phyloP scores from a whole-genome alignment of 2,888 invertebrate species.

The Rosalia funebris region DNA sequence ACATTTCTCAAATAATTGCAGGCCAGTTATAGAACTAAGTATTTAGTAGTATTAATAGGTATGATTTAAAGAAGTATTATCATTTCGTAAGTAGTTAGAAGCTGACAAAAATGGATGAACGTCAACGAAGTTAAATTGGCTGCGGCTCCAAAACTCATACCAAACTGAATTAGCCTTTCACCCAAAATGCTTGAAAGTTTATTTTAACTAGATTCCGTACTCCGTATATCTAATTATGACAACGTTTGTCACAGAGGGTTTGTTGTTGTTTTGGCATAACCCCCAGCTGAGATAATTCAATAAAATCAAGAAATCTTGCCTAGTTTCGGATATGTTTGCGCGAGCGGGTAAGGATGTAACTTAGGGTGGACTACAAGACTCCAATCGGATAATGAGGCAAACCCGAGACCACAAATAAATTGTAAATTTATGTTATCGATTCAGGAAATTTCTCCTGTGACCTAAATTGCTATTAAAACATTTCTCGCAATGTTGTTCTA shows the following conservation, averaged over 20 bases:
- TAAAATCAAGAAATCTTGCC: conserved; percentile 39
- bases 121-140: neutral
- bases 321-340: conserved; percentile 2
- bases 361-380: neutral
- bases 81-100: no score
- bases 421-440: neutral
- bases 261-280: conserved; percentile 39
- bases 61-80: no score
- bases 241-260: conserved; percentile 40
- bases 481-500: no score
- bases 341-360: neutral
- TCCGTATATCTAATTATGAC: conserved; percentile 39
- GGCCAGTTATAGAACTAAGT: no score
- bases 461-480: no score
- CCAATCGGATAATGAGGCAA: neutral
- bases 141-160: conserved; percentile 18
- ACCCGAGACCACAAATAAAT: neutral
- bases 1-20: no score
- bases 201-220: conserved; percentile 41
- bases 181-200: conserved; percentile 40
- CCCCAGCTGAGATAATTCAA: conserved; percentile 32
- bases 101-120: no score
- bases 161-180: conserved; percentile 37
- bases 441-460: no score
- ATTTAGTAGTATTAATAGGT: no score